Evolutionary conservation across 2,797 vertebrate species (phyloP).

Genomic region (Eidolon dupreanum): DNA sequence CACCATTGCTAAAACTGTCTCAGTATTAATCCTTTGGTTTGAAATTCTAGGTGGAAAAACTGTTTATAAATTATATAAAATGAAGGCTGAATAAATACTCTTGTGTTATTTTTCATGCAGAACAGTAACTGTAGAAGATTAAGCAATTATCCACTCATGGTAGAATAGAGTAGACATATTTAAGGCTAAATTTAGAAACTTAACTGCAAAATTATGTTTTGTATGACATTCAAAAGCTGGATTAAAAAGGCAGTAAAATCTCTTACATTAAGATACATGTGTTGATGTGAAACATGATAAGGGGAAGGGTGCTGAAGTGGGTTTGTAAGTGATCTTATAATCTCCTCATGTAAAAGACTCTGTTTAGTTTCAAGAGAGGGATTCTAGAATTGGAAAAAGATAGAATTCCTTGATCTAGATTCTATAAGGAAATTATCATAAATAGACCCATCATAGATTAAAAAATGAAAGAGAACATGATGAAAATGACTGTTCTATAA

Average conservation of each 20-base stretch:
- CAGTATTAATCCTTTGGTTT: neutral
- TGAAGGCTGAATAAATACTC: slow-evolving; percentile 23
- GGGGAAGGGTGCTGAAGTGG: neutral
- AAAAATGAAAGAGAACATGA: neutral
- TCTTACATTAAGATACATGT: neutral
- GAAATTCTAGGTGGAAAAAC: slow-evolving; percentile 13
- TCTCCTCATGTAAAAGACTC: neutral
- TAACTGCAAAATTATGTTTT: slow-evolving; percentile 58
- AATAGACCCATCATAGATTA: neutral
- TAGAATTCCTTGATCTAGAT: neutral
- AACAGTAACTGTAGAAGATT: slow-evolving; percentile 13
- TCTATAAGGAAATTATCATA: neutral
- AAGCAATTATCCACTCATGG: slow-evolving; percentile 38
- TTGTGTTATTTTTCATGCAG: slow-evolving; percentile 20
- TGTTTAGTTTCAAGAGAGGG: neutral
- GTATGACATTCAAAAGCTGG: slow-evolving; percentile 46
- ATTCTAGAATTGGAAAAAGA: neutral
- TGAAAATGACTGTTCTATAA: neutral
- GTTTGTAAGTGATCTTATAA: slow-evolving; percentile 15
- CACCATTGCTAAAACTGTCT: neutral
- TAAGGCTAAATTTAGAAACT: slow-evolving; percentile 63
- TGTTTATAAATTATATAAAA: slow-evolving; percentile 34
- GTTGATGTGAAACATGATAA: neutral
- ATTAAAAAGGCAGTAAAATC: slow-evolving; percentile 24
- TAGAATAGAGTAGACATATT: slow-evolving; percentile 35